Evolutionary conservation across 2,888 invertebrate genomes (phyloP).

Genomic region (Macrosiphum euphorbiae): DNA sequence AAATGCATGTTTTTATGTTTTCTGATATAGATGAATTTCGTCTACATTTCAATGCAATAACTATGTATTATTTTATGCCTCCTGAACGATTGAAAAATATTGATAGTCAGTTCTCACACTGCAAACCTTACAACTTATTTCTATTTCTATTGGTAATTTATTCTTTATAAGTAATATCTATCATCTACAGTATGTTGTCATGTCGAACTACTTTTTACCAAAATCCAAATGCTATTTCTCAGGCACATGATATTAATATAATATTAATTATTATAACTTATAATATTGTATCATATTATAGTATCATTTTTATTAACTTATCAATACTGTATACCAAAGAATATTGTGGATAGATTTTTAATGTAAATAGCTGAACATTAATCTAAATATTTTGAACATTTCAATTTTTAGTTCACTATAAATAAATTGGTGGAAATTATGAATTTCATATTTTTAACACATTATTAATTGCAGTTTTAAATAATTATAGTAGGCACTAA

Average conservation of each 20-base stretch:
- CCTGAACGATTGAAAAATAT: not conserved
- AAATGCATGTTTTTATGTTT: not conserved
- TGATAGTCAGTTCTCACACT: not conserved
- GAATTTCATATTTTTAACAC: not conserved
- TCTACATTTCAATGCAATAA: not conserved
- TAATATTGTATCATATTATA: too few relatives aligned
- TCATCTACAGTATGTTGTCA: not conserved
- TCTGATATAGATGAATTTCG: not conserved
- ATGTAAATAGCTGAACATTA: too few relatives aligned
- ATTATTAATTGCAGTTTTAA: not conserved
- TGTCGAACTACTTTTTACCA: not conserved
- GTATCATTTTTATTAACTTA: not conserved
- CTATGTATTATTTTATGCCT: not conserved
- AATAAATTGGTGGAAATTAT: not conserved
- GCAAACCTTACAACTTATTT: not conserved
- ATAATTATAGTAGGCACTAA: constrained; percentile 70
- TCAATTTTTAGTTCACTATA: not conserved
- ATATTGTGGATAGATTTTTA: too few relatives aligned
- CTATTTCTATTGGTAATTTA: not conserved
- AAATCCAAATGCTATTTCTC: not conserved
- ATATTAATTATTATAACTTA: too few relatives aligned
- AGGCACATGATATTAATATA: not conserved
- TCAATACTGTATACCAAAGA: not conserved
- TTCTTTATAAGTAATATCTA: not conserved
- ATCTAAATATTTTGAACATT: too few relatives aligned